Evolutionary conservation across 2,797 vertebrate genomes (phyloP).

Genomic region (Melanotaenia boesemani): DNA sequence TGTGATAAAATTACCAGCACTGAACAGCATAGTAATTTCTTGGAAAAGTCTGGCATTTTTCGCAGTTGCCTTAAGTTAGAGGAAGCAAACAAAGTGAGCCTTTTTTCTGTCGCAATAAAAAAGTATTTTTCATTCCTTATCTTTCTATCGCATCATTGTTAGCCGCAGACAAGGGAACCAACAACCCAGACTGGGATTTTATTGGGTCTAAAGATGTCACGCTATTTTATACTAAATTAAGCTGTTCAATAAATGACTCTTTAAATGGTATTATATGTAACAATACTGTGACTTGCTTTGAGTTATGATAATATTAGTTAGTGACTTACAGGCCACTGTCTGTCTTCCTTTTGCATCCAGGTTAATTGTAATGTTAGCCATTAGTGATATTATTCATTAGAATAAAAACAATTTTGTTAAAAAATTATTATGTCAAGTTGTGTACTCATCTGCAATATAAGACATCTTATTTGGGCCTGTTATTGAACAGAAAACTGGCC

Average conservation of each 20-base stretch:
- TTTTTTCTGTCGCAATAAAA: too few species aligned
- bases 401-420: not conserved
- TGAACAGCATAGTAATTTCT: not conserved
- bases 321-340: not conserved
- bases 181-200: not conserved
- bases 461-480: conserved; percentile 41
- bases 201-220: not conserved
- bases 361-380: conserved; percentile 17
- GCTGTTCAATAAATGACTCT: not conserved
- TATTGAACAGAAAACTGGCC: conserved; percentile 85
- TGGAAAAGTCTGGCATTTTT: not conserved
- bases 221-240: not conserved
- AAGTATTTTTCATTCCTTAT: not conserved
- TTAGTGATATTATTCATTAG: conserved; percentile 8
- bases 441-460: conserved; percentile 43
- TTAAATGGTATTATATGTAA: not conserved
- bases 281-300: not conserved
- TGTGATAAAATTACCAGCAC: not conserved
- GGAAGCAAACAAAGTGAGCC: too few species aligned
- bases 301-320: not conserved
- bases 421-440: not conserved
- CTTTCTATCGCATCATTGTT: not conserved
- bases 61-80: not conserved
- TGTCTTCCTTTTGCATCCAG: conserved; percentile 18
- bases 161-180: not conserved